phyloP scores from a whole-genome alignment of 2,113 vertebrate genomes.

The Lethenteron camtschaticum region DNA sequence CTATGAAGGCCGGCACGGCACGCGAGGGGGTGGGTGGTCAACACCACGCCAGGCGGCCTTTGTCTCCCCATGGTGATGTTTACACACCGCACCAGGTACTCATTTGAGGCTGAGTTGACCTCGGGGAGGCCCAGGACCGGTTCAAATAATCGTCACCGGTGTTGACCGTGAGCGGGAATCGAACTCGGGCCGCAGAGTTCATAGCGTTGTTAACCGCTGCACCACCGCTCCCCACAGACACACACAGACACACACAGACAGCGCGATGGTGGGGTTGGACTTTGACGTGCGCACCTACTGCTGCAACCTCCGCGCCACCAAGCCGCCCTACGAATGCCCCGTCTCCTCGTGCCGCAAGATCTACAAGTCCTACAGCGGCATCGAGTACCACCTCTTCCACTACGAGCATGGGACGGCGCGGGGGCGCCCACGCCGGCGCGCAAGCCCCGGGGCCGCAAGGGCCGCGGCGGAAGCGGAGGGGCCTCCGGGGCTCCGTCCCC shows the following conservation, averaged over 20 bases:
- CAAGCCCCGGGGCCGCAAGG: slow-evolving; percentile 15
- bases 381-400: slow-evolving; percentile 92
- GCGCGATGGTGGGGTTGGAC: slow-evolving; percentile 63
- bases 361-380: slow-evolving; percentile 95
- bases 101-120: no score
- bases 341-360: slow-evolving; percentile 87
- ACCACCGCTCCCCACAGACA: neutral
- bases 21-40: no score
- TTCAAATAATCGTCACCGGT: neutral
- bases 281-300: slow-evolving; percentile 97
- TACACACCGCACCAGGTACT: no score
- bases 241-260: neutral
- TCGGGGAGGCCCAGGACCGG: neutral
- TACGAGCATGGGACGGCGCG: slow-evolving; percentile 65
- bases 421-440: slow-evolving; percentile 15
- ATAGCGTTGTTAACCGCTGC: neutral
- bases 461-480: neutral
- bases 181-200: neutral
- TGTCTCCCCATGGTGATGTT: no score
- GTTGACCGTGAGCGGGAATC: neutral
- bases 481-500: slow-evolving; percentile 1
- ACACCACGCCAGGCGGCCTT: no score
- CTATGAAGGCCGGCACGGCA: no score
- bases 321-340: slow-evolving; percentile 89
- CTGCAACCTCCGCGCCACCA: slow-evolving; percentile 78